These are phyloP conservation scores for Cydia strobilella DNA, from an alignment of 1,140 invertebrate species.

Conservation along the genomic window DNA sequence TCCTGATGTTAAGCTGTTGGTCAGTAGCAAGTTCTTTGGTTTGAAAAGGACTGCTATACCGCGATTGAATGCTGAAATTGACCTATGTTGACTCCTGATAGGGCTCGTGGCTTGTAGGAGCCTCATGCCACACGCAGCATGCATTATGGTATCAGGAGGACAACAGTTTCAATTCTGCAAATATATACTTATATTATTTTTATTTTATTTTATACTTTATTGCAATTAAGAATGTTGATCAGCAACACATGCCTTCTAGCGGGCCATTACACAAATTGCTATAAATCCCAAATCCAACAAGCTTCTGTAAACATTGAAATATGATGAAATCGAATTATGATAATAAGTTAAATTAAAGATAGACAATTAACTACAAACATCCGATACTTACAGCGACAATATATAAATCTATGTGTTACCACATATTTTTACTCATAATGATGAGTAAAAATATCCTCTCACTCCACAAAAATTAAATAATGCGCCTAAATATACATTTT, in stretches of 20 bases:
- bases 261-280: not conserved
- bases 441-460: not conserved
- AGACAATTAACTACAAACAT: not conserved
- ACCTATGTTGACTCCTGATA: not conserved
- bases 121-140: not conserved
- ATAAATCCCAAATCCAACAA: not conserved
- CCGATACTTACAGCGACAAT: not conserved
- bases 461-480: not conserved
- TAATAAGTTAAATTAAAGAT: not conserved
- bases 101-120: not conserved
- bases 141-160: not conserved
- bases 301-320: not conserved
- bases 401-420: not conserved
- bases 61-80: constrained; percentile 39
- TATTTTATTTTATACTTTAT: too few relatives aligned
- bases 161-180: not conserved
- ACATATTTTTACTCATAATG: not conserved
- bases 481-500: constrained; percentile 1
- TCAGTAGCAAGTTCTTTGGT: constrained; percentile 84
- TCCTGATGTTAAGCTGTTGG: constrained; percentile 85
- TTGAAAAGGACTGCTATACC: constrained; percentile 78
- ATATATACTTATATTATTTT: not conserved
- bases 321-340: not conserved
- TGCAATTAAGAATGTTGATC: not conserved
- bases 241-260: not conserved